These are phyloP conservation scores for Dallia pectoralis DNA, from an alignment of 2,797 vertebrate genomes.

Conservation along the genomic window DNA sequence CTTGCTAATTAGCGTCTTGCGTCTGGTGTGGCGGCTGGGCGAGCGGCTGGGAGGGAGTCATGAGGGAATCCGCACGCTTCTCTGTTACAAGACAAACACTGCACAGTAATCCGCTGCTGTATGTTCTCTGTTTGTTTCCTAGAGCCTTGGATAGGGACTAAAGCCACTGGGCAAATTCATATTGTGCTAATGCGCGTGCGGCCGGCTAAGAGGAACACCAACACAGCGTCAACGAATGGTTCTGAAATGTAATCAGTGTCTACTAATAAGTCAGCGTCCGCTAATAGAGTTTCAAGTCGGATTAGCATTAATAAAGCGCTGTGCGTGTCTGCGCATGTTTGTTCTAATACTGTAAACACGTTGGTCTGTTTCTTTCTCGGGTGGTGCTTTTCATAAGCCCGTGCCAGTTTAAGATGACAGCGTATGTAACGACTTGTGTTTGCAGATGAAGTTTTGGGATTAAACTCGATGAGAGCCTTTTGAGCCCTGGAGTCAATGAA, in stretches of 20 bases:
- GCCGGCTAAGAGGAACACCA: conserved; percentile 20
- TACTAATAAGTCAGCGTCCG: conserved; percentile 21
- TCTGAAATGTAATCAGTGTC: conserved; percentile 1
- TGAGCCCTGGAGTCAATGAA: conserved; percentile 67
- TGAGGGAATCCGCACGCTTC: conserved; percentile 83
- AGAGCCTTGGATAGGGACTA: conserved; percentile 54
- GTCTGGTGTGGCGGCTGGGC: conserved; percentile 86
- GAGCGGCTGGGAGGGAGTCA: conserved; percentile 84
- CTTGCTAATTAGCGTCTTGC: conserved; percentile 94
- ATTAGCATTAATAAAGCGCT: conserved; percentile 46
- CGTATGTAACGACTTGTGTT: conserved; percentile 59
- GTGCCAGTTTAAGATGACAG: conserved; percentile 61
- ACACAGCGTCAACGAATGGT: conserved; percentile 24
- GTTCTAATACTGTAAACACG: conserved; percentile 55
- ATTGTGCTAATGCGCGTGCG: conserved; percentile 10
- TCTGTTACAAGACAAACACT: conserved; percentile 81
- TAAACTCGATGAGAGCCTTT: conserved; percentile 71
- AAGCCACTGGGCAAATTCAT: conserved; percentile 44
- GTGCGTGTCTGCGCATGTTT: conserved; percentile 29
- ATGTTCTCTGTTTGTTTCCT: conserved; percentile 54
- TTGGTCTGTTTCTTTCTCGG: conserved; percentile 50
- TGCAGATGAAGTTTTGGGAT: conserved; percentile 72
- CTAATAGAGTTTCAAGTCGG: conserved; percentile 18
- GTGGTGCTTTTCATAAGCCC: conserved; percentile 65
- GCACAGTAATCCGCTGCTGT: conserved; percentile 62